A percentile compares a stretch with the other conserved stretches of the same genome.
Conservation (phyloP, 2,113 vertebrate genomes). For the Scophthalmus maximus region DNA sequence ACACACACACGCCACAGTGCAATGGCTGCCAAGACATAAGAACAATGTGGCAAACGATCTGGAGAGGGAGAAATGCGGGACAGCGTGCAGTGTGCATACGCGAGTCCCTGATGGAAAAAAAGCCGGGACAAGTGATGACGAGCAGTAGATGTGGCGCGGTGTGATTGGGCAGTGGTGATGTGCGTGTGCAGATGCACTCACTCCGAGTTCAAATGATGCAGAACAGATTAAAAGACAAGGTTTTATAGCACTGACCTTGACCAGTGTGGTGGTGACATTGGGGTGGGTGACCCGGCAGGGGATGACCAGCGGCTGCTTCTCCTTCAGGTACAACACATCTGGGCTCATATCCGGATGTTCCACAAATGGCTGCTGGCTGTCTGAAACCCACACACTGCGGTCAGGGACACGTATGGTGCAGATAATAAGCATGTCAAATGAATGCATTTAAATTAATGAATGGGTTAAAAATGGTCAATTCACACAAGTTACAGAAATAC, state of each 20-base stretch:
- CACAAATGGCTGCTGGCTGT: slow-evolving; percentile 89
- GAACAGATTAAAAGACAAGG: not conserved
- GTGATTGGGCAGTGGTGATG: slow-evolving; percentile 19
- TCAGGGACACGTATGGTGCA: slow-evolving; percentile 69
- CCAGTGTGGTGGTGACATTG: slow-evolving; percentile 84
- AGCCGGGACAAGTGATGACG: slow-evolving; percentile 3
- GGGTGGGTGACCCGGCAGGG: slow-evolving; percentile 94
- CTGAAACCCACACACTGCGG: slow-evolving; percentile 85
- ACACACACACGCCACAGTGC: slow-evolving; percentile 53
- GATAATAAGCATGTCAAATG: slow-evolving; percentile 1
- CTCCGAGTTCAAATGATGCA: not conserved
- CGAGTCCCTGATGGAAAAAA: slow-evolving; percentile 26
- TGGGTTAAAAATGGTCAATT: no score
- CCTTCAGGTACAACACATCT: slow-evolving; percentile 85
- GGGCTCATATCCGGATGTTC: slow-evolving; percentile 84
- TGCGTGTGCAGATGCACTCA: not conserved
- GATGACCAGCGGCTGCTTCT: slow-evolving; percentile 86
- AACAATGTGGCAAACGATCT: slow-evolving; percentile 70
- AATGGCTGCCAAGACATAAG: slow-evolving; percentile 74
- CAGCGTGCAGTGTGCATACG: slow-evolving; percentile 15
- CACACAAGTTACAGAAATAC: no score
- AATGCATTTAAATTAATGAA: slow-evolving; percentile 1
- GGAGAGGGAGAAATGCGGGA: slow-evolving; percentile 40
- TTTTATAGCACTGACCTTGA: slow-evolving; percentile 77
- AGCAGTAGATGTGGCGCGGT: no score